Conservation (phyloP, 2,888 invertebrate genomes). For the Stenodera caucasica region DNA sequence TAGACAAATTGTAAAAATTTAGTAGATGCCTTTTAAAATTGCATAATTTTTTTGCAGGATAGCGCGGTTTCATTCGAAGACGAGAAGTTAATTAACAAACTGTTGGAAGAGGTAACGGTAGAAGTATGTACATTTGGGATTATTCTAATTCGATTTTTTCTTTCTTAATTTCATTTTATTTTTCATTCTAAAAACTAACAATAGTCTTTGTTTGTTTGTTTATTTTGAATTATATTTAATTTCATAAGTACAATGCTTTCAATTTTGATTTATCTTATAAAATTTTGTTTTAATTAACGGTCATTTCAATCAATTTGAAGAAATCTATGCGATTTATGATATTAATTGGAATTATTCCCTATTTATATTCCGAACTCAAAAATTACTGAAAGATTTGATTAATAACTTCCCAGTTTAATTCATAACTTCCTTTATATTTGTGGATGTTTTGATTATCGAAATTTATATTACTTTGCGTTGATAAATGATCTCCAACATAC, state of each 20-base stretch:
- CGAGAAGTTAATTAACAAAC: slow-evolving; percentile 29
- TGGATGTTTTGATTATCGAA: neutral
- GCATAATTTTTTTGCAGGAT: slow-evolving; percentile 25
- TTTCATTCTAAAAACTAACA: neutral
- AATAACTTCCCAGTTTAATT: neutral
- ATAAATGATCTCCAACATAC: neutral
- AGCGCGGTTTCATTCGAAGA: slow-evolving; percentile 27
- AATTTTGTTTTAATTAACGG: neutral
- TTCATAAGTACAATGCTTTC: no score
- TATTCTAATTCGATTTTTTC: slow-evolving; percentile 5
- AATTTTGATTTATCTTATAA: neutral
- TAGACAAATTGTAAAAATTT: neutral
- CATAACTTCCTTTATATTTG: neutral
- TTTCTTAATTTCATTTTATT: neutral
- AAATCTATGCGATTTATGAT: no score
- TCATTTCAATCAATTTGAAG: neutral
- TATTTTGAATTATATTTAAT: no score
- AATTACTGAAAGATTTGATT: neutral
- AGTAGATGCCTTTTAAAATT: slow-evolving; percentile 13
- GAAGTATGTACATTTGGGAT: slow-evolving; percentile 23
- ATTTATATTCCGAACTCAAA: neutral
- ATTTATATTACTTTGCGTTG: neutral
- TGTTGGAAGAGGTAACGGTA: slow-evolving; percentile 29
- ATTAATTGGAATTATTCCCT: neutral
- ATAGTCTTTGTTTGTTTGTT: neutral